A percentile compares a stretch with the other conserved stretches of the same genome.
Evolutionary conservation across 2,888 invertebrate species (phyloP).

Genomic region (Ceramica pisi): DNA sequence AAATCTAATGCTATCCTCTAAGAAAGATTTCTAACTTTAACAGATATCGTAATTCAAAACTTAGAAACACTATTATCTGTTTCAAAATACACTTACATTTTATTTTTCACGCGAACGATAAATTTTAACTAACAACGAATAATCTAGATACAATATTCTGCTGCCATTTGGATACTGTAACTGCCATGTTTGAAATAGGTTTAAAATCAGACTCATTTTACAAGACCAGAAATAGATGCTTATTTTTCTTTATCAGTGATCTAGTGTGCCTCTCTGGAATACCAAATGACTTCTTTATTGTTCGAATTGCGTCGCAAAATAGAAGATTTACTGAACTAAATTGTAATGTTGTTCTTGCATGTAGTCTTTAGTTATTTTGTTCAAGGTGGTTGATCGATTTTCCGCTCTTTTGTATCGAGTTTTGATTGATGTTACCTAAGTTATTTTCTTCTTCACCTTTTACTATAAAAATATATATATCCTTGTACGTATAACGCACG

Average conservation of each 20-base stretch:
- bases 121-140: constrained; percentile 4
- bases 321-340: constrained; percentile 11
- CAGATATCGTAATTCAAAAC: background rate
- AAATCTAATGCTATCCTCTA: background rate
- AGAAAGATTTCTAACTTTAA: background rate
- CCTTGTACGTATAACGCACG: no score
- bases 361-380: constrained; percentile 11
- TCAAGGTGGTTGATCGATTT: constrained; percentile 6
- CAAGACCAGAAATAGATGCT: constrained; percentile 12
- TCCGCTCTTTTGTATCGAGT: constrained; percentile 1
- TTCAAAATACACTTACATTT: constrained; percentile 5
- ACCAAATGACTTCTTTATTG: constrained; percentile 36
- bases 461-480: background rate
- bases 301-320: constrained; percentile 33
- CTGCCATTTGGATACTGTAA: background rate
- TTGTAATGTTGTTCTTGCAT: constrained; percentile 49
- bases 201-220: constrained; percentile 5
- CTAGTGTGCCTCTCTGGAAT: constrained; percentile 28
- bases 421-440: constrained; percentile 15
- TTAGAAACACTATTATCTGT: background rate
- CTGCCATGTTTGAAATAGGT: constrained; percentile 4
- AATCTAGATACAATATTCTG: background rate
- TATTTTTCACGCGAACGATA: constrained; percentile 13
- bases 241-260: constrained; percentile 17
- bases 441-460: constrained; percentile 4